These are phyloP conservation scores for Epinephelus fuscoguttatus DNA, from an alignment of 2,113 vertebrate species.

Conservation along the genomic window DNA sequence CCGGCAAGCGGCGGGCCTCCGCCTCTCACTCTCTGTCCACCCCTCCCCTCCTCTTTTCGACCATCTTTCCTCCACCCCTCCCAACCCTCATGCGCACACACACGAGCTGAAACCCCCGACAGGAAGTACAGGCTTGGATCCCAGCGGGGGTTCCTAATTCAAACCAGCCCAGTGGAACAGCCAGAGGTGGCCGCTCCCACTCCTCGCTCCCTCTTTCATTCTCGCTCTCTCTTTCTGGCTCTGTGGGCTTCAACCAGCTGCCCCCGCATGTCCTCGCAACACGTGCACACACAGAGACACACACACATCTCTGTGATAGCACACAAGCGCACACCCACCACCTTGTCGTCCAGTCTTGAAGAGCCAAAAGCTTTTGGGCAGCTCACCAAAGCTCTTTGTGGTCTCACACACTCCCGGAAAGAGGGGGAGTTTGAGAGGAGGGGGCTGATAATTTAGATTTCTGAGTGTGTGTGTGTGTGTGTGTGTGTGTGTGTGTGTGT, in stretches of 20 bases:
- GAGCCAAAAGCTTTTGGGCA: conserved; percentile 70
- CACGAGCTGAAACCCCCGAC: conserved; percentile 67
- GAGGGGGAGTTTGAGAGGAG: conserved; percentile 51
- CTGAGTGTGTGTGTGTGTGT: conserved; percentile 6
- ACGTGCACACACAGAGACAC: conserved; percentile 44
- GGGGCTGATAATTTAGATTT: conserved; percentile 61
- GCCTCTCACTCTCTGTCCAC: conserved; percentile 23
- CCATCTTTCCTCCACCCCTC: conserved; percentile 34
- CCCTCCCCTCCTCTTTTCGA: conserved; percentile 32
- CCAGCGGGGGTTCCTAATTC: conserved; percentile 87
- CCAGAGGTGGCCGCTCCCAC: conserved; percentile 79
- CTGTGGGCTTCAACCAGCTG: conserved; percentile 62
- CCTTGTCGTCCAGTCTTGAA: conserved; percentile 56
- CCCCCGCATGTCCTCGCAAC: conserved; percentile 67
- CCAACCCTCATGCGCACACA: conserved; percentile 28
- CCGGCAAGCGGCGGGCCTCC: conserved; percentile 61
- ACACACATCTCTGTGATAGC: conserved; percentile 45
- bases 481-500: not conserved
- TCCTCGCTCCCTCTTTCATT: conserved; percentile 32
- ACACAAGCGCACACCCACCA: conserved; percentile 56
- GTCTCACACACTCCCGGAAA: conserved; percentile 67
- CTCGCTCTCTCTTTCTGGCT: conserved; percentile 42
- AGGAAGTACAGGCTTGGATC: conserved; percentile 87
- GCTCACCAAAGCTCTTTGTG: conserved; percentile 76
- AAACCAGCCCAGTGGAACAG: conserved; percentile 87